These are phyloP conservation scores for Theristicus caerulescens DNA, from an alignment of 2,113 vertebrate species.

Conservation along the genomic window DNA sequence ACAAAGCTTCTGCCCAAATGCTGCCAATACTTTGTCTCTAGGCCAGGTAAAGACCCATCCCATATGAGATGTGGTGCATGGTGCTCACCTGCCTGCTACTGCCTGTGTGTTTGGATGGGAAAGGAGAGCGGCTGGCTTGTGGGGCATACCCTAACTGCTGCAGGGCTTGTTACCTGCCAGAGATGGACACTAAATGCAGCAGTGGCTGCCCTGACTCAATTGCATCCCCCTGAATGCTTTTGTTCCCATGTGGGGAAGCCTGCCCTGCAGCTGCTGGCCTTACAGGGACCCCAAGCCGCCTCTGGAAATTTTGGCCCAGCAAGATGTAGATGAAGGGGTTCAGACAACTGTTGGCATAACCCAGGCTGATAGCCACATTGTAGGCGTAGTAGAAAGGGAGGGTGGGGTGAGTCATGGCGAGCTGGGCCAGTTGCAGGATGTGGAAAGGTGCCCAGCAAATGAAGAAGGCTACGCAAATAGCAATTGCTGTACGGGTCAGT, in stretches of 20 bases:
- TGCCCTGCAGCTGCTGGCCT: neutral
- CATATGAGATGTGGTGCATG: neutral
- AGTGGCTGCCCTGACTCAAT: neutral
- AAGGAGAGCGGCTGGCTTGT: neutral
- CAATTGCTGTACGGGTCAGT: slow-evolving; percentile 25
- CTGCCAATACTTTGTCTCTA: neutral
- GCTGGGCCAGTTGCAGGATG: slow-evolving; percentile 54
- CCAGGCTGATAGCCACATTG: slow-evolving; percentile 57
- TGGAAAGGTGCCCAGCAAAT: slow-evolving; percentile 66
- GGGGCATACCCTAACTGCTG: neutral
- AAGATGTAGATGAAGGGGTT: slow-evolving; percentile 69
- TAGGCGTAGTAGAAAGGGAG: slow-evolving; percentile 56
- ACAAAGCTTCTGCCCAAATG: neutral
- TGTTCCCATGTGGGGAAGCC: neutral
- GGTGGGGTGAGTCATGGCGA: slow-evolving; percentile 27
- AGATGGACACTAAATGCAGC: neutral
- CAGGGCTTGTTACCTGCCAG: neutral
- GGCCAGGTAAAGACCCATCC: neutral
- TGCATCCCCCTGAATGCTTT: neutral
- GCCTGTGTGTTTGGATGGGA: neutral
- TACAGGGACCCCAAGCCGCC: slow-evolving; percentile 36
- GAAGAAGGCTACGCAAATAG: slow-evolving; percentile 57
- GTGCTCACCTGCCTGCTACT: neutral
- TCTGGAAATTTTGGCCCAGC: slow-evolving; percentile 45
- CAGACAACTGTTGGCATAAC: slow-evolving; percentile 64